Evolutionary conservation across 2,888 invertebrate species (phyloP).

Genomic region (Antitype chi): DNA sequence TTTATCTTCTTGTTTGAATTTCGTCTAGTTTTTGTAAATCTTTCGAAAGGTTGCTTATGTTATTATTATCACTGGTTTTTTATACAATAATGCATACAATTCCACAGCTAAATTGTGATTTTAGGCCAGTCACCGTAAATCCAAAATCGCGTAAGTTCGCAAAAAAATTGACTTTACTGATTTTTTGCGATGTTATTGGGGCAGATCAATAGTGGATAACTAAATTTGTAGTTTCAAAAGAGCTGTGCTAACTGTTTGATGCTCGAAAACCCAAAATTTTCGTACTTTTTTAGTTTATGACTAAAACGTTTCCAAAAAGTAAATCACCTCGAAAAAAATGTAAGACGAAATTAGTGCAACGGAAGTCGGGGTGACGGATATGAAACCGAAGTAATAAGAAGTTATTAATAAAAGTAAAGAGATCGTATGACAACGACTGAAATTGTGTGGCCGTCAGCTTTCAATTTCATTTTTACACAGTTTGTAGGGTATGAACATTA

Average conservation of each 20-base stretch:
- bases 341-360: slow-evolving; percentile 32
- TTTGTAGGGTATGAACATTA: not conserved
- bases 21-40: not conserved
- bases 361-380: slow-evolving; percentile 29
- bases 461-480: not conserved
- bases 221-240: too few species aligned
- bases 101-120: too few species aligned
- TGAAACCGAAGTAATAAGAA: slow-evolving; percentile 22
- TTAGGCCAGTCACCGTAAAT: too few species aligned
- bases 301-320: too few species aligned
- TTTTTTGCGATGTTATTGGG: too few species aligned
- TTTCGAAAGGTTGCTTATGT: not conserved
- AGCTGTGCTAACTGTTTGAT: too few species aligned
- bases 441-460: not conserved
- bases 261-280: too few species aligned
- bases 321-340: not conserved
- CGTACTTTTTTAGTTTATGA: too few species aligned
- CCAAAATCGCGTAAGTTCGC: too few species aligned
- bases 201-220: too few species aligned
- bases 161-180: too few species aligned
- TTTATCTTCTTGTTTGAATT: not conserved
- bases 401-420: slow-evolving; percentile 36
- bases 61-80: not conserved
- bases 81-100: not conserved
- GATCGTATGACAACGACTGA: slow-evolving; percentile 9